Conservation (phyloP, 2,797 vertebrate species). For the Peromyscus eremicus region DNA sequence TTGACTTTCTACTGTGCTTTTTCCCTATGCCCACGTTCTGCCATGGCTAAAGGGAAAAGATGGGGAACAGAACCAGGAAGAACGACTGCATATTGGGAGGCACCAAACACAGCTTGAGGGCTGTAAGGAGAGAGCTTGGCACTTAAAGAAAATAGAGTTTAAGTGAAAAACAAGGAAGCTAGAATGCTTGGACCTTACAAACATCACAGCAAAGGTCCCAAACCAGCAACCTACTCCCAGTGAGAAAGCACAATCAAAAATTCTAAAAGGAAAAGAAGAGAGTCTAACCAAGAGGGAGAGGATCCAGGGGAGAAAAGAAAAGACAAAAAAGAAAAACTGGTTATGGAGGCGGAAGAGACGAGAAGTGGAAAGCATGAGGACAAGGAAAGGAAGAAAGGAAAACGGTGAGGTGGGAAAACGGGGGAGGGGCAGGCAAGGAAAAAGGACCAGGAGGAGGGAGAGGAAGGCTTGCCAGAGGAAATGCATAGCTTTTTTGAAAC, state of each 20-base stretch:
- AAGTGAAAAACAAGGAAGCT: background rate
- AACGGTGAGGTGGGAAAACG: background rate
- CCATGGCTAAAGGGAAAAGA: background rate
- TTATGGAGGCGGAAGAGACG: background rate
- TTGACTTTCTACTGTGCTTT: background rate
- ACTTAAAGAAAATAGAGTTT: background rate
- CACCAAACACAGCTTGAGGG: background rate
- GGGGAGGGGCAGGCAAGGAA: background rate
- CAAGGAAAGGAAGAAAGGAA: background rate
- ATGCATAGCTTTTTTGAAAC: background rate
- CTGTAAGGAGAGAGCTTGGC: background rate
- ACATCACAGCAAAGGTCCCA: constrained; percentile 3
- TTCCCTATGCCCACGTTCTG: background rate
- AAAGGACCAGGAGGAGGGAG: background rate
- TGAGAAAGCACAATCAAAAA: constrained; percentile 29
- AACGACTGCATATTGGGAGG: background rate
- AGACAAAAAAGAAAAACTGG: background rate
- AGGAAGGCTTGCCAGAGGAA: background rate
- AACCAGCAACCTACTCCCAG: constrained; percentile 24
- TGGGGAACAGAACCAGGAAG: background rate
- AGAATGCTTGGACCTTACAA: background rate
- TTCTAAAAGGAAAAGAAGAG: background rate
- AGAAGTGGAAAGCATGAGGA: constrained; percentile 4
- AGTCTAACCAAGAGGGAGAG: constrained; percentile 27
- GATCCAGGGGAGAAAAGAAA: background rate